Evolutionary conservation across 2,888 invertebrate genomes (phyloP), one percentile per base, ranked within the genome.

Genomic region (Apomyelois bistriatella): DNA sequence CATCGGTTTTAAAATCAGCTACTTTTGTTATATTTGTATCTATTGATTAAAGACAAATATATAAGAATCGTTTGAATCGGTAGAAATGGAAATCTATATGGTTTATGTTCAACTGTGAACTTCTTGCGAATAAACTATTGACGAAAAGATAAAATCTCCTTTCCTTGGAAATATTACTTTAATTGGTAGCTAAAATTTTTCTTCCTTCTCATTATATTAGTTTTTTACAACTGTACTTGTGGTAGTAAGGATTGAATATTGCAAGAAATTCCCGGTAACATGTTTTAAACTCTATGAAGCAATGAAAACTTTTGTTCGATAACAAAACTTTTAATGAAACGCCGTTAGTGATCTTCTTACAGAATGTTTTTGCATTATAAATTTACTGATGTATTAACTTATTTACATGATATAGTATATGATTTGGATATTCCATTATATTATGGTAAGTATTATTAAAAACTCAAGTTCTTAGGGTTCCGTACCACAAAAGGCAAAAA

Each of bases 291-390:
- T 80, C 68, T 65, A 72, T 74, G 72, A 76, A 69, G 76, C 76
- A 79, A 79, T 77, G 75, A 70, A 56, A 84, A 84, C 72, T 84
- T 80, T 59, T 58, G 69, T 71, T 77, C 78, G 70, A 74, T 76
- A 76, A 72, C 67, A 82, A n/a, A 87, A 86, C 82, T 86, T 87
- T 86, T 86, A 87, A 86, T 86, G 83, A 86, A 87, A 85, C 80
- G 76, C 68, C 71, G 74, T 73, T 74, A 74, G 72, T 79, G 68
- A 79, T 78, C 70, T 70, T 59, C 65, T 61, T 63, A 60, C 57
- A 56, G 54, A 59, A 67, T 69, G 65, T 74, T 74, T 69, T 72
- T 69, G 59, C 67, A 64, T 58, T 58, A 55, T 59, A 52, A 53
- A 53, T 53, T 49, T 36, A 47, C 40, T 30, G 7, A 41, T 41